These are phyloP conservation scores for Drosophila melanosoma DNA, from an alignment of 2,888 invertebrate genomes.

Conservation along the genomic window DNA sequence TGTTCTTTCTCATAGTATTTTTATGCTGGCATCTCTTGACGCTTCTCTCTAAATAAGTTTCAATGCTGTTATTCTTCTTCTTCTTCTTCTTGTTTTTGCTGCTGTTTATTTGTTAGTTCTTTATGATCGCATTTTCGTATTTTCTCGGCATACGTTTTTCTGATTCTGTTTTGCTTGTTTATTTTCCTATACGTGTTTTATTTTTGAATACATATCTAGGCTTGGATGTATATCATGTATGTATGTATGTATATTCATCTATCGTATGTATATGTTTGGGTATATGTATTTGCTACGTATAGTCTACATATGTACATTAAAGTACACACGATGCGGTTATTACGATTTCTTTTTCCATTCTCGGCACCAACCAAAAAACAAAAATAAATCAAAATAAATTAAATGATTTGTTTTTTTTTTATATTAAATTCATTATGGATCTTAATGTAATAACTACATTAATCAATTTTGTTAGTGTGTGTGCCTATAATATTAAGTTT, in stretches of 20 bases:
- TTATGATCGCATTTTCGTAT: constrained; percentile 17
- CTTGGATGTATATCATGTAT: constrained; percentile 31
- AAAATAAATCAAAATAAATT: constrained; percentile 4
- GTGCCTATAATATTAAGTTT: constrained; percentile 61
- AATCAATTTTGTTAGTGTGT: constrained; percentile 6
- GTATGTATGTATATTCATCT: constrained; percentile 36
- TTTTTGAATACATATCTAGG: constrained; percentile 30
- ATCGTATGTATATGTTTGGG: constrained; percentile 30
- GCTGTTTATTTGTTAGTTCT: constrained; percentile 12
- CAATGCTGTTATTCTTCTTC: constrained; percentile 18
- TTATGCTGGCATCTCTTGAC: constrained; percentile 4
- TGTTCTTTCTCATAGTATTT: background rate
- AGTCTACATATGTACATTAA: constrained; percentile 50
- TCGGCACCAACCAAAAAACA: constrained; percentile 3
- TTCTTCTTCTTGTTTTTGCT: constrained; percentile 19
- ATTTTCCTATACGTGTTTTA: constrained; percentile 41
- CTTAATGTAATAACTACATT: constrained; percentile 39
- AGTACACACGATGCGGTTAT: constrained; percentile 43
- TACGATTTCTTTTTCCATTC: constrained; percentile 5
- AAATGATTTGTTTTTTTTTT: background rate
- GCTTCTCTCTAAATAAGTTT: constrained; percentile 45
- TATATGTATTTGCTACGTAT: constrained; percentile 20
- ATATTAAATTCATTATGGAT: constrained; percentile 56
- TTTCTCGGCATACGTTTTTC: constrained; percentile 43
- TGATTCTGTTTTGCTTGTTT: constrained; percentile 29